Base-by-base conservation (phyloP, 2,797 vertebrate species). In the Kryptopterus vitreolus region DNA sequence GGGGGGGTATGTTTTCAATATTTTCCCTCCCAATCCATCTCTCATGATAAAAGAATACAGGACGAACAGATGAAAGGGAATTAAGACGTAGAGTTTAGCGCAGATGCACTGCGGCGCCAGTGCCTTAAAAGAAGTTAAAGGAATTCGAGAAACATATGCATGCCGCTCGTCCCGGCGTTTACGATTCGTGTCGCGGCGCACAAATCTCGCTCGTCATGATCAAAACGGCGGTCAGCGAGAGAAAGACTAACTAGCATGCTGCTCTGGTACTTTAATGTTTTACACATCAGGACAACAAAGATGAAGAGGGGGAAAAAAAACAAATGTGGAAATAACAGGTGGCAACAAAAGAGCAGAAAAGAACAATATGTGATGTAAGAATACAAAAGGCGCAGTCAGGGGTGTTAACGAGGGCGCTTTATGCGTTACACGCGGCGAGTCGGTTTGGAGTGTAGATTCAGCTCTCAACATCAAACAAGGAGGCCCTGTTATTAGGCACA, bases 381-480 rank as follows among this genome's bases (percentile, higher is more conserved):
- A 72, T 35, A 68, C 20, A 12, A 38, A 61, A 68, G 52, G 57
- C 94, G 93, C 94, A 95, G 94, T 96, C 94, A 93, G 91, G 90
- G 57, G 91, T 94, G 94, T 94, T 96, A 96, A 98, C 95, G 95
- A 97, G 95, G 93, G 31, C 90, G 88, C 94, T 96, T 96, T 95
- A 96, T 95, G 95, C 93, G 93, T 95, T 95, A 95, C 95, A 96
- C 95, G 95, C 96, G 96, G 96, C 94, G 94, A 94, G 93, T 90
- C 92, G 94, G 95, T 93, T 95, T 94, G 93, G 68, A 52, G 93
- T 90, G 93, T 93, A 93, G 94, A 93, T 91, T 93, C 93, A 85
- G 93, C 94, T 95, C 94, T 96, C 92, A 93, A 96, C 96, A 97
- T 98, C 96, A 98, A 96, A 98, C 95, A 94, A 89, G 91, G n/a